These are phyloP conservation scores for Gymnothorax reevesii DNA, from an alignment of 2,797 vertebrate genomes.

Conservation along the genomic window DNA sequence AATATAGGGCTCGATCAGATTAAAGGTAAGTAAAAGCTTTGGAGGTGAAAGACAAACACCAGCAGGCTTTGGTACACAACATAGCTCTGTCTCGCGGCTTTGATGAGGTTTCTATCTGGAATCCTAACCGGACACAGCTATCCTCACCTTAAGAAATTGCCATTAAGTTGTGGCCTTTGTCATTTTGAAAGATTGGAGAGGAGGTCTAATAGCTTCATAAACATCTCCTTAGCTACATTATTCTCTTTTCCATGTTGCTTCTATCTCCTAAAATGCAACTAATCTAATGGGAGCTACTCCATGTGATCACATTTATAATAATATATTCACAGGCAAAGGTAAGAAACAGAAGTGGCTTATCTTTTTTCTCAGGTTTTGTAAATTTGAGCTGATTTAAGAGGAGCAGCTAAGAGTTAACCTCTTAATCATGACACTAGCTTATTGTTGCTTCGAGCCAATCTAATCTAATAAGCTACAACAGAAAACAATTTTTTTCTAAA, in stretches of 20 bases:
- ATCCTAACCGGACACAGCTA: no score
- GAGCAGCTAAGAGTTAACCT: no score
- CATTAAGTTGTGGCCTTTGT: neutral
- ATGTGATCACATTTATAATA: no score
- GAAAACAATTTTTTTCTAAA: no score
- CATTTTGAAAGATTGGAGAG: neutral
- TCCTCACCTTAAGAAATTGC: neutral
- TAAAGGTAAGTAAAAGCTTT: neutral
- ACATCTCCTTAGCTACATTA: neutral
- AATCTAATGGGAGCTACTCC: no score
- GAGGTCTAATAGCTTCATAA: neutral
- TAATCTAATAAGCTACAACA: no score
- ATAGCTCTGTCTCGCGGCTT: neutral
- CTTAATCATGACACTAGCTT: no score
- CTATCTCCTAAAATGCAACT: neutral
- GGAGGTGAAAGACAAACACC: conserved; percentile 12
- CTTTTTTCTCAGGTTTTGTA: no score
- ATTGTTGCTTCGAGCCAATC: no score
- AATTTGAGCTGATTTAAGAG: no score
- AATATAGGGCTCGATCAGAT: conserved; percentile 11
- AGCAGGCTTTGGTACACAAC: neutral
- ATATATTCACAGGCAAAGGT: no score
- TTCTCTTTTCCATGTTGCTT: neutral
- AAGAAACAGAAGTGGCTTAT: no score
- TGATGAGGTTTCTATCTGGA: neutral